Base-by-base conservation (phyloP, 1,140 invertebrate species). In the Elymnias hypermnestra region DNA sequence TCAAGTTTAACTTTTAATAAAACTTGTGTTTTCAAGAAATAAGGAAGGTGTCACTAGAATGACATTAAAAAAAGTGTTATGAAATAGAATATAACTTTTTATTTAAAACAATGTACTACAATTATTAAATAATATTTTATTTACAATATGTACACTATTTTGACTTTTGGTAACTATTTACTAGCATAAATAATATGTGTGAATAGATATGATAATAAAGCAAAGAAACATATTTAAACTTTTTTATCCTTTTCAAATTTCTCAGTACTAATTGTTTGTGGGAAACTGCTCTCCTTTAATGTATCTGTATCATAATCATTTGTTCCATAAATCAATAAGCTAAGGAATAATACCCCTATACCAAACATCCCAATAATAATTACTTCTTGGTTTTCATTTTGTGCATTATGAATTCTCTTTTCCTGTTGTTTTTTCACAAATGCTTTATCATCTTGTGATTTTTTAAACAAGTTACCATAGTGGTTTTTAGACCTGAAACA, bases 401-500 rank as follows among this genome's bases (percentile, higher is more conserved):
- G 18, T 7, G 10, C 21, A 25, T 26, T 33, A 37, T 63, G 53
- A 7, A 15, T 19, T 33, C 42, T 33, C 41, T 65, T 78, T 33
- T 45, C 29, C 23, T 29, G 40, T 53, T 52, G 68, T 8, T 58
- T 62, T 26, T 22, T 63, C 3, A 70, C 8, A 25, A 64, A 46
- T n/a, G 74, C 56, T 44, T 55, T 74, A 10, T 79, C 60, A 53
- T 63, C 56, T 50, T 68, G 43, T 23, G 57, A 14, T 41, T 73
- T 74, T 26, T 71, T 53, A 12, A 81, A 68, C 33, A 74, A 53
- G 41, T 72, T 51, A 25, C 63, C 70, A 57, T 81, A 84, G 43
- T 72, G 86, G 40, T 75, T 60, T 58, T 68, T 73, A 3, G 72
- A 72, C 76, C 72, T 82, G 69, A 31, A 79, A 50, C 14, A 85